A percentile compares a stretch with the other conserved stretches of the same genome.
Conservation (phyloP, 2,113 vertebrate genomes). For the Nettapus auritus region DNA sequence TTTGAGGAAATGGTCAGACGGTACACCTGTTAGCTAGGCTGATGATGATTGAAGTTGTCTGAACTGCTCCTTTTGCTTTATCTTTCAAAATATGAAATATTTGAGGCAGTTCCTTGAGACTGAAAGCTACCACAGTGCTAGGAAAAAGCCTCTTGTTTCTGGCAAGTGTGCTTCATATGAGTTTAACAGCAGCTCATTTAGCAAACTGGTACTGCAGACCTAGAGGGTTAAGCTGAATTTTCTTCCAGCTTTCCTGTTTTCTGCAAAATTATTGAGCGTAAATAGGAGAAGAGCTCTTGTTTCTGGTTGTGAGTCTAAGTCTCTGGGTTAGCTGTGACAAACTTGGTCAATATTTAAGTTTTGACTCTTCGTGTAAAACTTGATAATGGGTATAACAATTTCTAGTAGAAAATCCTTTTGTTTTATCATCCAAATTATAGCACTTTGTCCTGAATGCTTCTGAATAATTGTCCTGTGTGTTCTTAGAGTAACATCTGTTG, state of each 20-base stretch:
- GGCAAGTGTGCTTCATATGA: not conserved
- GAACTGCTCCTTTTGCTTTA: not conserved
- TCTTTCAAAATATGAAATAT: not conserved
- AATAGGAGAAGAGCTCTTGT: not conserved
- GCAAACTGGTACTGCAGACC: not conserved
- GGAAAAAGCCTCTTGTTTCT: not conserved
- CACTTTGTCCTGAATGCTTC: not conserved
- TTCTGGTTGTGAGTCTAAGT: not conserved
- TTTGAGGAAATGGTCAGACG: not conserved
- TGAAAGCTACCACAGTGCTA: not conserved
- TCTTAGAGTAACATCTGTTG: constrained; percentile 51
- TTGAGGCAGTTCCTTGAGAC: not conserved
- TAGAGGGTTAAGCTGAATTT: not conserved
- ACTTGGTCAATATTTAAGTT: not conserved
- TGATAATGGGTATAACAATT: not conserved
- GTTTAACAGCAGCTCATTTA: not conserved
- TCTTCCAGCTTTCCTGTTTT: not conserved
- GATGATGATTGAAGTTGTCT: not conserved
- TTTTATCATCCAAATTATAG: not conserved
- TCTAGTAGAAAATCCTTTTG: not conserved
- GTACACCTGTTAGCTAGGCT: not conserved
- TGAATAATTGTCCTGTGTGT: constrained; percentile 36
- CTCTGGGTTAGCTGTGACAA: not conserved
- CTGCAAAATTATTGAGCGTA: not conserved
- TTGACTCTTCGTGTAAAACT: not conserved